A percentile compares a stretch with the other conserved stretches of the same genome.
Conservation (phyloP, 2,113 vertebrate genomes). For the Trinectes maculatus region DNA sequence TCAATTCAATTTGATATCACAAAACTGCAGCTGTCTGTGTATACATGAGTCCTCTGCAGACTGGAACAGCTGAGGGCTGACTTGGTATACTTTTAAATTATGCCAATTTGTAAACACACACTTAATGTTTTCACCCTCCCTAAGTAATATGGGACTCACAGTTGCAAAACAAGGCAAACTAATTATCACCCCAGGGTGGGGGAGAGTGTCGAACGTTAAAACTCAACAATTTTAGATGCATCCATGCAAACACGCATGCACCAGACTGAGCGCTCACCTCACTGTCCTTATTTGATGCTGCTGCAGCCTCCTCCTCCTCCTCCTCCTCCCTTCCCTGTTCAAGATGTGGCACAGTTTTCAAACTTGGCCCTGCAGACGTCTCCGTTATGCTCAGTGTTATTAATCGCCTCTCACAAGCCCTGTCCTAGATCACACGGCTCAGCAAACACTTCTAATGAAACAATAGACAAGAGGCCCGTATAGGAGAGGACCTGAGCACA, state of each 20-base stretch:
- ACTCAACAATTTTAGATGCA: background rate
- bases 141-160: no score
- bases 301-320: conserved; percentile 11
- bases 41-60: no score
- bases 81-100: no score
- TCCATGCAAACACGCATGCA: conserved; percentile 11
- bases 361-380: conserved; percentile 64
- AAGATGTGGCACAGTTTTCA: conserved; percentile 74
- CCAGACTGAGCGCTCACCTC: conserved; percentile 10
- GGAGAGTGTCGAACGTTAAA: background rate
- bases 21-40: background rate
- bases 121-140: no score
- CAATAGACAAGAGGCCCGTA: conserved; percentile 62
- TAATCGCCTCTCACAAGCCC: conserved; percentile 77
- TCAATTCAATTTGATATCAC: no score
- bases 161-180: no score
- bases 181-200: background rate
- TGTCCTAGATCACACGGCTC: conserved; percentile 81
- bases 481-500: conserved; percentile 44
- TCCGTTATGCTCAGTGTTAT: conserved; percentile 69
- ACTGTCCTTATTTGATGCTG: conserved; percentile 59
- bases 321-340: conserved; percentile 21
- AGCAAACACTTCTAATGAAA: conserved; percentile 74
- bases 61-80: no score
- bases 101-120: no score